A percentile compares a stretch with the other conserved stretches of the same genome.
phyloP scores from a whole-genome alignment of 2,113 vertebrate species.

The Lophura nycthemera region DNA sequence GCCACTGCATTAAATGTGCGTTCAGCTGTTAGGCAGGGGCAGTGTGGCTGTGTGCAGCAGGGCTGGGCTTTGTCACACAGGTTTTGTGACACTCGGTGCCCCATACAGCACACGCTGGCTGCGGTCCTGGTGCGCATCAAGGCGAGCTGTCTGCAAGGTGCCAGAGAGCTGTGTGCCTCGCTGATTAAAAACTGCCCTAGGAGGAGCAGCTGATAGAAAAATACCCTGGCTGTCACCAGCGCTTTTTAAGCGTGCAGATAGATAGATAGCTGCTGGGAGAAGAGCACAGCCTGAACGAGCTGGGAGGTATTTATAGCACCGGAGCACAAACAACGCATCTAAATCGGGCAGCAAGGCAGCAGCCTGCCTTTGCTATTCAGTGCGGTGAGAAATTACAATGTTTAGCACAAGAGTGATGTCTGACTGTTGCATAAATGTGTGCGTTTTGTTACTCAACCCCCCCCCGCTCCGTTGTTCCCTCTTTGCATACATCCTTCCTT shows the following conservation, averaged over 20 bases:
- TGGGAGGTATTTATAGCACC: conserved; percentile 12
- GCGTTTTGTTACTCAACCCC: rapidly evolving
- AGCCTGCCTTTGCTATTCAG: neutral
- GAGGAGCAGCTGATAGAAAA: neutral
- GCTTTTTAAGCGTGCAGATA: neutral
- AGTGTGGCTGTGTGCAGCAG: rapidly evolving
- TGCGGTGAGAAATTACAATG: rapidly evolving
- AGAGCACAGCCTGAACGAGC: neutral
- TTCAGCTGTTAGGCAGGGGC: rapidly evolving
- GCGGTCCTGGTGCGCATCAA: neutral
- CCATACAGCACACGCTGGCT: rapidly evolving
- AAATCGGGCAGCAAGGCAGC: neutral
- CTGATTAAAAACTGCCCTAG: neutral
- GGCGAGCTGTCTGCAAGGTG: neutral
- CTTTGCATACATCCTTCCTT: rapidly evolving
- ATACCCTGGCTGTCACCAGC: neutral
- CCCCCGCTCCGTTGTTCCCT: neutral
- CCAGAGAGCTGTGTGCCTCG: neutral
- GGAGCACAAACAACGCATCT: neutral
- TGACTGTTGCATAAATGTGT: rapidly evolving
- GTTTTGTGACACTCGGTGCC: rapidly evolving
- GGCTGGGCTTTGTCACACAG: rapidly evolving
- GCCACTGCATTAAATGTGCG: rapidly evolving
- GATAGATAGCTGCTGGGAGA: neutral
- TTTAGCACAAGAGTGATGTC: neutral